phyloP scores from a whole-genome alignment of 2,797 vertebrate genomes.

The Tenualosa thibaudeaui region DNA sequence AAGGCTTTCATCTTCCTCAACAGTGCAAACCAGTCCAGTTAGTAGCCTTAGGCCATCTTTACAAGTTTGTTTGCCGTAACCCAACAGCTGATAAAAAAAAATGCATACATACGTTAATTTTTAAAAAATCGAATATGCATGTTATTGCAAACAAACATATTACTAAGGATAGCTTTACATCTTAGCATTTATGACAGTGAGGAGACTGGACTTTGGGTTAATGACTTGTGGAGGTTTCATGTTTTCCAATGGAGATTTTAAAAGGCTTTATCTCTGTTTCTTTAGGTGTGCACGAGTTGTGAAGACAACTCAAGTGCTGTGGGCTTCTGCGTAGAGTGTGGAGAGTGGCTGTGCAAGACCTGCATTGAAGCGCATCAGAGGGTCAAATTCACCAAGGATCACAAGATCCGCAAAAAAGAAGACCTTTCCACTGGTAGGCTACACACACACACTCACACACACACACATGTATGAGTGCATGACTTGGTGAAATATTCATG shows the following conservation, averaged over 20 bases:
- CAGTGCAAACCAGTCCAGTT: too few species aligned
- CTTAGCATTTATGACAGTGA: too few species aligned
- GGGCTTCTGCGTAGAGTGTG: conserved; percentile 95
- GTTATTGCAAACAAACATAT: too few species aligned
- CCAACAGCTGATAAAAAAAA: too few species aligned
- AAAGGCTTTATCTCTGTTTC: neutral
- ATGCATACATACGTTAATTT: too few species aligned
- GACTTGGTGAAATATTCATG: neutral
- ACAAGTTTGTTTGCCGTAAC: too few species aligned
- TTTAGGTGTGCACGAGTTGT: conserved; percentile 95
- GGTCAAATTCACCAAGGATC: conserved; percentile 98
- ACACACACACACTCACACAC: neutral
- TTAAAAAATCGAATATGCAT: too few species aligned
- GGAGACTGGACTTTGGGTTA: neutral
- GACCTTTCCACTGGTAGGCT: conserved; percentile 86
- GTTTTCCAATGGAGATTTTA: neutral
- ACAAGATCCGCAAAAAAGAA: conserved; percentile 96
- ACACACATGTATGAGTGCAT: neutral
- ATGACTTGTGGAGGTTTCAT: neutral
- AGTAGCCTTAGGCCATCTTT: too few species aligned
- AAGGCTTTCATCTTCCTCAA: too few species aligned
- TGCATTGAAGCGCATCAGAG: conserved; percentile 98
- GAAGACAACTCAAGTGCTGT: conserved; percentile 96
- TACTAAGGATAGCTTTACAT: too few species aligned
- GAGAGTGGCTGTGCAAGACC: conserved; percentile 97